A percentile compares a stretch with the other conserved stretches of the same genome.
phyloP scores from a whole-genome alignment of 2,797 vertebrate genomes.

The Megalops cyprinoides region DNA sequence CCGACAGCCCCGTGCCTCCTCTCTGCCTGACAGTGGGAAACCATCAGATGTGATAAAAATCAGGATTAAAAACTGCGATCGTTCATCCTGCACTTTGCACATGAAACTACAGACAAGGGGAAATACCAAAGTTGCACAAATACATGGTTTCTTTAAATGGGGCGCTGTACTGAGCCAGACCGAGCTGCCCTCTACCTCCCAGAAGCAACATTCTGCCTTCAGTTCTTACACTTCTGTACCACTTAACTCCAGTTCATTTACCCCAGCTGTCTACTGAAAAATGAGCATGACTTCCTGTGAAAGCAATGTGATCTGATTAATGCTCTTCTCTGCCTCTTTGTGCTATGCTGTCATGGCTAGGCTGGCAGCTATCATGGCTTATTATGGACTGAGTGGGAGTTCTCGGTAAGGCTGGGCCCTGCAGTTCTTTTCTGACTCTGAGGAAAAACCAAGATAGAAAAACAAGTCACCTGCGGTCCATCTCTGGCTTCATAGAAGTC shows the following conservation, averaged over 20 bases:
- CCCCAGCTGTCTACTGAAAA: conserved; percentile 7
- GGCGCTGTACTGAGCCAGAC: neutral
- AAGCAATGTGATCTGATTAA: conserved; percentile 72
- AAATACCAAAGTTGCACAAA: neutral
- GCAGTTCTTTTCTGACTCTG: conserved; percentile 36
- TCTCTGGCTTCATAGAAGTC: conserved; percentile 98
- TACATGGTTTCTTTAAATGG: neutral
- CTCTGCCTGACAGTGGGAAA: neutral
- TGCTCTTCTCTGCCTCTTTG: conserved; percentile 62
- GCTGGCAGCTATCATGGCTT: conserved; percentile 1
- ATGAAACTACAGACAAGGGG: neutral
- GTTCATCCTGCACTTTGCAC: neutral
- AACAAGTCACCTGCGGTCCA: conserved; percentile 88
- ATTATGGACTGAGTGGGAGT: conserved; percentile 12
- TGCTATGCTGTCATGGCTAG: conserved; percentile 61
- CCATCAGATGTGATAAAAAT: neutral
- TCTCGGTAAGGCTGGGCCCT: neutral
- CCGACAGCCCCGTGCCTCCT: neutral
- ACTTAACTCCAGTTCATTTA: conserved; percentile 2
- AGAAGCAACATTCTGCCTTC: neutral
- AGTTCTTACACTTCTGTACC: conserved; percentile 1
- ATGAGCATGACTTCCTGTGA: conserved; percentile 65
- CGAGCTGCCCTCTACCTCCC: neutral
- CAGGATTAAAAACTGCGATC: too few species aligned
- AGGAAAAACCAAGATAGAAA: conserved; percentile 69